Base-by-base conservation (phyloP, 1,140 invertebrate genomes). In the Tachypleus tridentatus region DNA sequence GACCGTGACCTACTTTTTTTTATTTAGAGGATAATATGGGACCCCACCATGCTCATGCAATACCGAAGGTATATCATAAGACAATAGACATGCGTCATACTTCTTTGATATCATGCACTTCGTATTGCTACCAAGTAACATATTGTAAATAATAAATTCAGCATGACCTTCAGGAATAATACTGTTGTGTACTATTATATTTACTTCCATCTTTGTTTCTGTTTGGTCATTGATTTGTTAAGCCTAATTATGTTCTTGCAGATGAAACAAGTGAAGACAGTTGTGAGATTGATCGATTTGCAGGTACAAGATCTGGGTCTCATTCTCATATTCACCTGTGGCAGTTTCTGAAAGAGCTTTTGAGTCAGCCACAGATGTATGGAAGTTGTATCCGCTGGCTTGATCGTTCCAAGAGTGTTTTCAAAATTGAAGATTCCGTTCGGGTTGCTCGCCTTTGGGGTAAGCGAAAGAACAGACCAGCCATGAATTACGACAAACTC, bases 401-500 rank as follows among this genome's bases (percentile, higher is more conserved):
- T 64, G 93, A 99, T 74, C 84, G 93, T 71, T 83, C 81, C 74
- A 90, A 91, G 76, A 94, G 96, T 10, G 90, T 98, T 7, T 99
- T 99, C 82, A 99, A 98, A 81, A 99, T 99, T 74, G 96, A 99
- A 77, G 95, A 98, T 79, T 97, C 93, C 5, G 92, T 96, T 29
- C 84, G 89, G 67, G 93, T 99, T 47, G 97, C 97, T 0, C 83
- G 87, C 65, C 82, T 97, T 4, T 99, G 97, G 97, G 97, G 97
- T 53, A 86, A 90, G 68, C 82, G 96, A 57, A 99, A 99, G 78
- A 99, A 99, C 79, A 82, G 96, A 9, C 94, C 96, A 0, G 93
- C 94, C 4, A 99, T 99, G 96, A 99, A 99, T 80, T 99, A 99
- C 79, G 97, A 99, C 81, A 99, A 99, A 76, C 79, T 99, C 51